Conservation (phyloP, 2,113 vertebrate genomes). For the Prinia subflava region DNA sequence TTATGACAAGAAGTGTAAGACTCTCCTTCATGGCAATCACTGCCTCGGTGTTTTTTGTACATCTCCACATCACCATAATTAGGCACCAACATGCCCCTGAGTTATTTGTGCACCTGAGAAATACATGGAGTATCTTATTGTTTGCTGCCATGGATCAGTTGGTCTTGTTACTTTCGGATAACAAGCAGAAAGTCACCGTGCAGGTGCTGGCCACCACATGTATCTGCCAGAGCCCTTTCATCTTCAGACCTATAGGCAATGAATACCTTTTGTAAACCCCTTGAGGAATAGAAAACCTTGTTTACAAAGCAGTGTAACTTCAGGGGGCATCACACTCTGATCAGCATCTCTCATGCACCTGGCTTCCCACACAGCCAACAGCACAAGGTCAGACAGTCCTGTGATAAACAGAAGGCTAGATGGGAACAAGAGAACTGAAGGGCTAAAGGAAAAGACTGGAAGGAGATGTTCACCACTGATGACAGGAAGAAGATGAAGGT, state of each 20-base stretch:
- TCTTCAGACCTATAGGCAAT: not conserved
- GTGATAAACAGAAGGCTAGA: not conserved
- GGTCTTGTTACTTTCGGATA: not conserved
- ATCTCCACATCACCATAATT: not conserved
- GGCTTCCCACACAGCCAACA: not conserved
- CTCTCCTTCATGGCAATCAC: not conserved
- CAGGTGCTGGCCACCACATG: not conserved
- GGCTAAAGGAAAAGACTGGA: not conserved
- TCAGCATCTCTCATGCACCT: not conserved
- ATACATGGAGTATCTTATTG: accelerated
- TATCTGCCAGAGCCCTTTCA: not conserved
- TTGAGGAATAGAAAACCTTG: not conserved
- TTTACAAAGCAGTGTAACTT: not conserved
- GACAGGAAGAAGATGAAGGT: not conserved
- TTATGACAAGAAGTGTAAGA: not conserved
- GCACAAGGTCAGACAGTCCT: accelerated
- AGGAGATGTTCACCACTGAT: not conserved
- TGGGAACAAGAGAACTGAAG: not conserved
- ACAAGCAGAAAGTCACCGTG: not conserved
- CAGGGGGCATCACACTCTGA: not conserved
- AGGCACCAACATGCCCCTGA: not conserved
- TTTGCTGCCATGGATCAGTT: not conserved
- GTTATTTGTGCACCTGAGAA: not conserved
- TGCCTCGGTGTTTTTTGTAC: not conserved
- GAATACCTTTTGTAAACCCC: not conserved